Evolutionary conservation across 2,888 invertebrate genomes (phyloP), one percentile per base, ranked within the genome.

Genomic region (Tolmerus cingulatus): DNA sequence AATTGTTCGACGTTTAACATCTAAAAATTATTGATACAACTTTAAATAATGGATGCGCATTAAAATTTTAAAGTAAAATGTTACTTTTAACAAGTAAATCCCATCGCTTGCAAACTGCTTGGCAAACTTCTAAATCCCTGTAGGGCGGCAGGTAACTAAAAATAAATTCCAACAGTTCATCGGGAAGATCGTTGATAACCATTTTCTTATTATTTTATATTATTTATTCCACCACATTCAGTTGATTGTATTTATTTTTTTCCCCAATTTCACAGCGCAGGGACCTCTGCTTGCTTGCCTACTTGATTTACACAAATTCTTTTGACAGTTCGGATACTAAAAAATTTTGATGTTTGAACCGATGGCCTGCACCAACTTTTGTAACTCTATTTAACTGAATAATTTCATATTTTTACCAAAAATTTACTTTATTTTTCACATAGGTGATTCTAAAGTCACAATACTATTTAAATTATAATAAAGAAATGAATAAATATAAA

Each of bases 141-240:
- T 99, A 99, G 0, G 98, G 98, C 87, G 97, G 97, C 89, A 98
- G 93, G 91, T 97, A 95, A 89, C 96, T 95, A 89, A 99, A 94
- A 91, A 99, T 97, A 91, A 97, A 97, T 93, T 98, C 98, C 90
- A 99, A 93, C 87, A 99, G 95, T 94, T 98, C 98, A 92, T 98
- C 97, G 74, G 99, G 98, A 89, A 99, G 93, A 92, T 96, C 95
- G 91, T 96, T 95, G 86, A 95, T 93, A 57, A 81, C 27, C 16
- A 82, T 30, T 78, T 78, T 86, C 34, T 66, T 66, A 9, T 74
- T 7, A 46, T 74, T 74, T 43, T 37, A n/a, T 84, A 34, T 30
- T 82, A 55, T 82, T 55, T 82, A n/a, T 16, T 55, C 66, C 14
- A 27, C 16, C 30, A 55, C 55, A 55, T 81, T 7, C 16, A 57